Base-by-base conservation (phyloP, 2,113 vertebrate species). In the Odontesthes bonariensis region DNA sequence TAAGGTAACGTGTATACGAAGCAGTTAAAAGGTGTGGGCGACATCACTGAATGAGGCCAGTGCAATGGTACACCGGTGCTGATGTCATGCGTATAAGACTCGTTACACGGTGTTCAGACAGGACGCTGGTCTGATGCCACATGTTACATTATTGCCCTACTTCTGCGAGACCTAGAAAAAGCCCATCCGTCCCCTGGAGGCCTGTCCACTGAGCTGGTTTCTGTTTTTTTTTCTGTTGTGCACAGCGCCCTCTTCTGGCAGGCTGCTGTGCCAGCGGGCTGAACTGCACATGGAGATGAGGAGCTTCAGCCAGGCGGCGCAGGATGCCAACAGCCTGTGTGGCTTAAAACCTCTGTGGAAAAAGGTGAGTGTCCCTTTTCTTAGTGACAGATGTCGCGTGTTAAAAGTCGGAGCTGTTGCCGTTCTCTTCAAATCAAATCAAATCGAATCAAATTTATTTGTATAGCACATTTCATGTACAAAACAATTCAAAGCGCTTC, bases 231-330 rank as follows among this genome's bases (percentile, higher is more conserved):
- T 61, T 19, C n/a, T 80, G 47, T 81, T 61, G 46, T 66, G 12
- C 31, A 59, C 91, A 98, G 97, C 77, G 83, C 93, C 96, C 69
- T 93, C 92, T 87, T 92, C 95, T 74, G 94, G 89, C 90, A 88
- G 89, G 0, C 84, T 97, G 23, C 75, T 96, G 89, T 90, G 91
- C 64, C 94, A 96, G 56, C 89, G 95, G 62, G 94, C 96, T 9
- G 95, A 98, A 27, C 76, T 97, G 53, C 91, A 94, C 89, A 90
- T 93, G 32, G 89, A 91, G 66, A 92, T 96, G 95, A 95, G 93
- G 44, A 96, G 94, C 91, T 96, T 95, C 76, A 92, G 93, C 47
- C 94, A 94, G 85, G 95, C 96, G 10, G 89, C 95, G 70, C 93
- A 94, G 6, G 97, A 97, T 1, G 92, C 93, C 0, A 94, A 77